Evolutionary conservation across 2,888 invertebrate genomes (phyloP), one percentile per base, ranked within the genome.

Genomic region (Zaprionus bogoriensis): DNA sequence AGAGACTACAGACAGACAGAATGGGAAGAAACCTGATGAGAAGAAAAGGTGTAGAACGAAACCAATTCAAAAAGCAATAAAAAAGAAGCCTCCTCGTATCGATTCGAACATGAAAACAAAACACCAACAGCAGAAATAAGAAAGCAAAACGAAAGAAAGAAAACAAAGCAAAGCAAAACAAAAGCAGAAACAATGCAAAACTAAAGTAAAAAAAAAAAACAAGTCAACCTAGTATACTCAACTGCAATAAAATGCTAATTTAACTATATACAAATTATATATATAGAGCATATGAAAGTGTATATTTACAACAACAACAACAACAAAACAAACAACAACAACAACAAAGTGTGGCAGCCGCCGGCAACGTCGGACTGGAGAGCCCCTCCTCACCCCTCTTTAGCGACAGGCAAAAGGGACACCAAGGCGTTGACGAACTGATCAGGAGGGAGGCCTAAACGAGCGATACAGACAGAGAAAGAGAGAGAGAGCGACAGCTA

Each of bases 141-240:
- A 20, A 55, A 28, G 9, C 4, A 30, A 44, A 51, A 45, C 14
- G 41, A 66, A 28, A 48, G 28, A 53, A 54, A 42, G 10, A 39
- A 30, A 12, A 53, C 46, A 48, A 53, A 71, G n/a, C 10, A 22
- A 50, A 48, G 14, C 17, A 32, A 36, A 50, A 14, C 39, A 48
- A 23, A 44, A 36, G 22, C 19, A 32, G 17, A 68, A 45, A 36
- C 38, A 22, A n/a, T n/a, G n/a, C n/a, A 22, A 46, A 36, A 28
- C 6, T 20, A 28, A 36, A 38, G 22, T 39, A 51, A 32, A 51
- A 58, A 54, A 25, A 14, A 65, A 73, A 67, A 60, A 41, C 59
- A 78, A 77, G 76, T 78, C 76, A 82, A 79, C 85, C 69, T 79
- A 79, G 85, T 79, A 79, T 79, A 79, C 79, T 85, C 82, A 85